These are phyloP conservation scores for Carposina sasakii DNA, from an alignment of 1,140 invertebrate genomes.

Conservation along the genomic window DNA sequence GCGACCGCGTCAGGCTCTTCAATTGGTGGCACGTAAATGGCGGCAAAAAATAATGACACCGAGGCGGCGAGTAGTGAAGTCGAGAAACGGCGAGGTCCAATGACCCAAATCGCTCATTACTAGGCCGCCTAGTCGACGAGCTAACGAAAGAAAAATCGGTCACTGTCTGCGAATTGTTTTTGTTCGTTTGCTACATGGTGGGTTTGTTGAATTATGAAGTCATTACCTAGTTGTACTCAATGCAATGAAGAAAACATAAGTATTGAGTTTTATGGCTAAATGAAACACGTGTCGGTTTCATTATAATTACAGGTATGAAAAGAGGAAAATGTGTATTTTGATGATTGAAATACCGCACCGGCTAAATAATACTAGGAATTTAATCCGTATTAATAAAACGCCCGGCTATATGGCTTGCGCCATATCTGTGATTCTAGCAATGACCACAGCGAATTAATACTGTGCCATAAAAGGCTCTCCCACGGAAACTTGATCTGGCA, in stretches of 20 bases:
- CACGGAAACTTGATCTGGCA: conserved; percentile 58
- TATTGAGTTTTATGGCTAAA: too few relatives aligned
- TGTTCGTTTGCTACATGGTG: too few relatives aligned
- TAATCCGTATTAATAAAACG: conserved; percentile 12
- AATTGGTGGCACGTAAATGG: conserved; percentile 45
- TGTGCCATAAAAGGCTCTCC: conserved; percentile 54
- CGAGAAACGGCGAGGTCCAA: conserved; percentile 65
- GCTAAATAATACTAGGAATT: conserved; percentile 13
- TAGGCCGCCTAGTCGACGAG: conserved; percentile 44
- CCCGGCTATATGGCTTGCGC: conserved; percentile 7
- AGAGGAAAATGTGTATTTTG: too few relatives aligned
- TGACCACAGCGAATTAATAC: conserved; percentile 55
- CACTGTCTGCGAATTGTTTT: too few relatives aligned
- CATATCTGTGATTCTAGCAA: conserved; percentile 43
- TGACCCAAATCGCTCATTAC: conserved; percentile 67
- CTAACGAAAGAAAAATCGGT: conserved; percentile 65
- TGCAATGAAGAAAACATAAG: too few relatives aligned
- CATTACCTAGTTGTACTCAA: too few relatives aligned
- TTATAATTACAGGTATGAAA: too few relatives aligned
- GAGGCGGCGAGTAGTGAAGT: conserved; percentile 45
- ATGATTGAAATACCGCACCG: too few relatives aligned
- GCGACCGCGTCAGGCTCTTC: conserved; percentile 37
- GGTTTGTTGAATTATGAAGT: too few relatives aligned
- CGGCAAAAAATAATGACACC: conserved; percentile 59
- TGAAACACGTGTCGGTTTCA: too few relatives aligned